Evolutionary conservation across 2,888 invertebrate species (phyloP), one percentile per base, ranked within the genome.

Genomic region (Eueremaeus valkanovi): DNA sequence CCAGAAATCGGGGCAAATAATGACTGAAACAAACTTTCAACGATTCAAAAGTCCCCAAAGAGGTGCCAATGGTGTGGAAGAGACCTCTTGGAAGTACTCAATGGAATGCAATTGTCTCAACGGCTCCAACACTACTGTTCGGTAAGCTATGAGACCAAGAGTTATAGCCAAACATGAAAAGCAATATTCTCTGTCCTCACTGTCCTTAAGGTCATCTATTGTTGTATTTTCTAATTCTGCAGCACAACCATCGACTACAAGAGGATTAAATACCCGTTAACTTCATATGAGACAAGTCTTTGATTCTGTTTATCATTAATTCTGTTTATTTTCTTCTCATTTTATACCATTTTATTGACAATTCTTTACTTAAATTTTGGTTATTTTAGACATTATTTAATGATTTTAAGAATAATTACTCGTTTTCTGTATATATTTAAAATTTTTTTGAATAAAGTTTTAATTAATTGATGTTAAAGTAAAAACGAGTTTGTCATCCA

Each of bases 91-190:
- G 68, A 68, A 68, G 24, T 75, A 75, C 72, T 45, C 72, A 40
- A 58, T 75, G 45, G 58, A 75, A 72, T 75, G 75, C 36, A 75
- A 61, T 58, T 58, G 61, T 31, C 40, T 61, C n/a, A 75, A 75
- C 42, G 75, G 75, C 42, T 33, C 45, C 21, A 75, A 75, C 29
- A 61, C 75, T 40, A 55, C 58, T 13, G 51, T 75, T 31, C 58
- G 72, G 75, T 75, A 72, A 61, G 75, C n/a, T 24, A 40, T 68
- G 16, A 63, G 63, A 31, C 16, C 29, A 31, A 24, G 18, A 2
- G 1, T n/a, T 18, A 16, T 33, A 16, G 18, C 27, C 31, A 58
- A n/a, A 61, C 11, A 8, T 36, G 36, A 61, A 21, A 55, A 51
- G 55, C 24, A 55, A 55, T 61, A n/a, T n/a, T 33, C 61, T 61